phyloP scores from a whole-genome alignment of 2,888 invertebrate species.

The Heteromyza rotundicornis region DNA sequence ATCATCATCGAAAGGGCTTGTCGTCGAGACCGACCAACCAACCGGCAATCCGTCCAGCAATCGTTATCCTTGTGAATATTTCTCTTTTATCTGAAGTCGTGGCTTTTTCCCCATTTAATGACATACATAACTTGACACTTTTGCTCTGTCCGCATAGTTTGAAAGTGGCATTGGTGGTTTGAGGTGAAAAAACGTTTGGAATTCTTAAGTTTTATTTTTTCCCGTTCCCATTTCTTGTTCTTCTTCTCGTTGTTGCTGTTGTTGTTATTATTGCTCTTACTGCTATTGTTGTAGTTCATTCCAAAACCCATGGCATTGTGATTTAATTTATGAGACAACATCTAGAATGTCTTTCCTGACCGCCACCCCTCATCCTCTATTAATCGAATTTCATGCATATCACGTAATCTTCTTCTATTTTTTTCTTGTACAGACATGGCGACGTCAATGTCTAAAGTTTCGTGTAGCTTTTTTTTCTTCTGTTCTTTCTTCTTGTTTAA shows the following conservation, averaged over 20 bases:
- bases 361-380: too few relatives aligned
- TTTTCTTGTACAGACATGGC: background rate
- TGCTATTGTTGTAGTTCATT: background rate
- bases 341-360: background rate
- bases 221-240: background rate
- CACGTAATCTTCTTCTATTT: background rate
- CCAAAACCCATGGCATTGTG: background rate
- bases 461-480: too few relatives aligned
- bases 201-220: too few relatives aligned
- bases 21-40: too few relatives aligned
- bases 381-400: slow-evolving; percentile 4
- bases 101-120: background rate
- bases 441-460: too few relatives aligned
- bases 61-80: background rate
- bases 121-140: slow-evolving; percentile 4
- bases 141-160: background rate
- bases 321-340: background rate
- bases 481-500: background rate
- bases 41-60: too few relatives aligned
- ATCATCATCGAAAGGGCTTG: too few relatives aligned
- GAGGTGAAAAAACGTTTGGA: background rate
- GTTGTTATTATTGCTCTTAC: background rate
- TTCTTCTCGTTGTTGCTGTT: background rate
- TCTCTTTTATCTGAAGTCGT: background rate
- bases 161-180: background rate